Evolutionary conservation across 2,797 vertebrate genomes (phyloP).

Genomic region (Sebastes oblongus): DNA sequence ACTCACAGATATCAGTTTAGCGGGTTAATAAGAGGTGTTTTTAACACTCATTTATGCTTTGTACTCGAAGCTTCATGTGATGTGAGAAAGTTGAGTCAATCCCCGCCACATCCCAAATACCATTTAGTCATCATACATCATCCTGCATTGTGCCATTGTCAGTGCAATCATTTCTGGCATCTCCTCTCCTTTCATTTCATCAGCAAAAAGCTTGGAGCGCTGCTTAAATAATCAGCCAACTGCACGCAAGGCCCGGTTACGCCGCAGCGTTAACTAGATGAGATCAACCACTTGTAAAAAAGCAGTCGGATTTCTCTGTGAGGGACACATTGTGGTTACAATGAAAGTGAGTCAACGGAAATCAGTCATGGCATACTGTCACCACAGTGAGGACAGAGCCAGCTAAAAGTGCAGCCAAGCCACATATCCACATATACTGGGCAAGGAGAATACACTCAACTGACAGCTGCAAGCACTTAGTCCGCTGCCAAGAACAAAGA

Average conservation of each 20-base stretch:
- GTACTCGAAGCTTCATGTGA: constrained; percentile 20
- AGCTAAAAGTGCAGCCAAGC: constrained; percentile 78
- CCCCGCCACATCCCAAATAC: constrained; percentile 46
- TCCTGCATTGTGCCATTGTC: constrained; percentile 54
- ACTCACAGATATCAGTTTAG: constrained; percentile 31
- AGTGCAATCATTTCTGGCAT: constrained; percentile 60
- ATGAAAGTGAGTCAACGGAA: constrained; percentile 79
- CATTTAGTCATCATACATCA: constrained; percentile 66
- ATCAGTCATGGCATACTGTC: constrained; percentile 80
- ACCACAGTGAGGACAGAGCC: constrained; percentile 76
- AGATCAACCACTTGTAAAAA: constrained; percentile 72
- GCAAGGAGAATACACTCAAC: constrained; percentile 71
- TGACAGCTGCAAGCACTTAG: constrained; percentile 82
- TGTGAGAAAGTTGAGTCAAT: constrained; percentile 45
- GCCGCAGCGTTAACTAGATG: constrained; percentile 65
- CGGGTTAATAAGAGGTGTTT: constrained; percentile 41
- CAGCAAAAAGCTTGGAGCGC: constrained; percentile 65
- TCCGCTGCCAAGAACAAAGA: constrained; percentile 77
- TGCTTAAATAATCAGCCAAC: constrained; percentile 73
- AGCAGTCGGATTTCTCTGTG: constrained; percentile 44
- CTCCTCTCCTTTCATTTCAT: constrained; percentile 63
- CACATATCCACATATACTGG: constrained; percentile 77
- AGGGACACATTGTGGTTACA: constrained; percentile 72
- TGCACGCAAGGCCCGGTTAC: constrained; percentile 66
- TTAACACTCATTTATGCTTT: constrained; percentile 23